Conservation (phyloP, 2,113 vertebrate genomes). For the Neolamprologus cancellatus region DNA sequence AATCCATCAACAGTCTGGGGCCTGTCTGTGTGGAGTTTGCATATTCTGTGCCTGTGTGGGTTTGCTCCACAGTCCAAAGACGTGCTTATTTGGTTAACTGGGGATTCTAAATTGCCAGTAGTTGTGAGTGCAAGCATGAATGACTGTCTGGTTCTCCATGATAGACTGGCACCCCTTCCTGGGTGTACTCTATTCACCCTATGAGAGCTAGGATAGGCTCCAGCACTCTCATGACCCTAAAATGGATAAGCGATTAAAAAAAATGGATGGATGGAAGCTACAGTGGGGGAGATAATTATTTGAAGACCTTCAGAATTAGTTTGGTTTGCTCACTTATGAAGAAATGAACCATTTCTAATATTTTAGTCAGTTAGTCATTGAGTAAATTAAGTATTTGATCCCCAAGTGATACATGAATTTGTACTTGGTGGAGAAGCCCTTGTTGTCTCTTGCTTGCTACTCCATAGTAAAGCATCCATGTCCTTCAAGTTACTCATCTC, state of each 20-base stretch:
- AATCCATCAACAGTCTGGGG: background rate
- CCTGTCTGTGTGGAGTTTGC: background rate
- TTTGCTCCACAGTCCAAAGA: background rate
- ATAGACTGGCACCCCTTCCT: background rate
- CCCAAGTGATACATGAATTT: background rate
- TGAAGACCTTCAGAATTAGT: background rate
- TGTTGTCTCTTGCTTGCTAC: background rate
- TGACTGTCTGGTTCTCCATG: background rate
- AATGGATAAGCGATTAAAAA: rapidly evolving
- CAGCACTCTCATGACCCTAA: background rate
- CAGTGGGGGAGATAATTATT: background rate
- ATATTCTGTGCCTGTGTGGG: background rate
- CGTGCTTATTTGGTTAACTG: background rate
- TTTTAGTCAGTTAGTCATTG: background rate
- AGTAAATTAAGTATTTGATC: background rate
- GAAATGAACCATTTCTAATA: background rate
- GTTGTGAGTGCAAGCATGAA: background rate
- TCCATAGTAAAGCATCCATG: background rate
- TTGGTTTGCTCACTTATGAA: background rate
- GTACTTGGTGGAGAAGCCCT: background rate
- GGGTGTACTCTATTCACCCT: background rate
- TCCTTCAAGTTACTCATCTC: background rate
- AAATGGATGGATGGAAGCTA: background rate
- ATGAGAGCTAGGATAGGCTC: background rate
- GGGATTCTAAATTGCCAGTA: background rate